Evolutionary conservation across 2,888 invertebrate species (phyloP), one percentile per base, ranked within the genome.

Genomic region (Drosophila buzzatii): DNA sequence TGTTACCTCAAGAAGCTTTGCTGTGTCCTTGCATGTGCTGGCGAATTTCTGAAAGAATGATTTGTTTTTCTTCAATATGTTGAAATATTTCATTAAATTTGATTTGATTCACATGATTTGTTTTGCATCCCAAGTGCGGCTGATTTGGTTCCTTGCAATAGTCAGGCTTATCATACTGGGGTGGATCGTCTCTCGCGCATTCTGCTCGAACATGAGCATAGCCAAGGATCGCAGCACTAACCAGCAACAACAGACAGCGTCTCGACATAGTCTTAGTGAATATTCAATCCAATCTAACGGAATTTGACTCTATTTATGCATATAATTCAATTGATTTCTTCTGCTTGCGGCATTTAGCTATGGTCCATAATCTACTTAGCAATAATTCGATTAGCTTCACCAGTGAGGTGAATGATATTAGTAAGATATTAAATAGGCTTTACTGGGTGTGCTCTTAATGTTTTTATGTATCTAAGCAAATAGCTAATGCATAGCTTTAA

Each of bases 111-210:
- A 33, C 45, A 2, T 12, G 27, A 6, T 10, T 1, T 8, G 65
- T 23, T 0, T 9, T 12, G 1, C 75, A 70, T 7, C 57, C 37
- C 9, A 58, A 9, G 10, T 60, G 33, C 8, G 65, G 33, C 12
- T 73, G 62, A 1, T 27, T 27, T 27, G 14, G 16, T 9, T 47
- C 39, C 0, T 27, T 12, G 20, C 69, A 77, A 18, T 73, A 77
- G 9, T 68, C 20, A 2, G 66, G 33, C 14, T 2, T 0, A 0
- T n/a, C 4, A 1, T 39, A 18, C 9, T 20, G 9, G 1, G 18
- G 51, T n/a, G 33, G 12, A 2, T 10, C 3, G 0, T 6, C 2
- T n/a, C 14, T 2, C 8, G n/a, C 18, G 47, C 47, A 47, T 4
- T 2, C 1, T 27, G 3, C 3, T 12, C 2, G 5, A 12, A 14